These are phyloP conservation scores for Trachythela sp. DNA, from an alignment of 64 coral and sea anemone genomes.

Conservation along the genomic window DNA sequence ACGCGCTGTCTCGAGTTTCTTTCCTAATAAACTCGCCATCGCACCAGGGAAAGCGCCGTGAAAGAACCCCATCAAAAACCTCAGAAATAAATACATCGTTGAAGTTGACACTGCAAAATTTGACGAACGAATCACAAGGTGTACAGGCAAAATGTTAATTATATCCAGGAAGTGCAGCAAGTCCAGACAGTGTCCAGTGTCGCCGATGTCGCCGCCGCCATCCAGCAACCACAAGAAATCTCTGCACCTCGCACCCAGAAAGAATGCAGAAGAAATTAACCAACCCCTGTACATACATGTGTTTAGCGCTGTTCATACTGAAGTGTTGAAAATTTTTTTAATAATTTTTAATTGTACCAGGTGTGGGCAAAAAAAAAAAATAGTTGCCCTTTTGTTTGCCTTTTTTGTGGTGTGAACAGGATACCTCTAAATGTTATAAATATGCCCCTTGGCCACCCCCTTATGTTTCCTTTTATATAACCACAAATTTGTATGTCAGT, in stretches of 20 bases:
- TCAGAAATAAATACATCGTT: neutral
- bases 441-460: too few species aligned
- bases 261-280: neutral
- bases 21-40: constrained; percentile 1
- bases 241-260: neutral
- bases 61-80: neutral
- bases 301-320: too few species aligned
- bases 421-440: too few species aligned
- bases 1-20: neutral
- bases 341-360: too few species aligned
- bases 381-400: too few species aligned
- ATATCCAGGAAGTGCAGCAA: neutral
- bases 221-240: too few species aligned
- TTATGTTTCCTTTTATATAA: too few species aligned
- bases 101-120: neutral
- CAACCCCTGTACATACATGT: neutral
- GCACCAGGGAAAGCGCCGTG: neutral
- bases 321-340: neutral
- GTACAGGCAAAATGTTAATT: neutral
- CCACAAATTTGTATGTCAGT: too few species aligned
- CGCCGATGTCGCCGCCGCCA: too few species aligned
- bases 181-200: neutral
- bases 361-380: too few species aligned
- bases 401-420: too few species aligned
- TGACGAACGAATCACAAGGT: neutral